These are phyloP conservation scores for Neofelis nebulosa DNA, from an alignment of 2,113 vertebrate species.

Conservation along the genomic window DNA sequence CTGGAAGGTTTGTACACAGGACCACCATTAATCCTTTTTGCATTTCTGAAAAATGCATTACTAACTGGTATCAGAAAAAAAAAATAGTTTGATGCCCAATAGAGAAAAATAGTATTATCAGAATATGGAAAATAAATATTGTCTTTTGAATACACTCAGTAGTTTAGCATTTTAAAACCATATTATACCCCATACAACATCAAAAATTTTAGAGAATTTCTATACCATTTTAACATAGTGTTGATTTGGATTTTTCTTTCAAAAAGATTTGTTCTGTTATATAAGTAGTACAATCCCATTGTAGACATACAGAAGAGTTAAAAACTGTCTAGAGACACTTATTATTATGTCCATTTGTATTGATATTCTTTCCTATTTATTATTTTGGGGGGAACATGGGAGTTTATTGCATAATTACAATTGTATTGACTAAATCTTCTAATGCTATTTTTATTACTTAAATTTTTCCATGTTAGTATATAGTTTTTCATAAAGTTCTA, in stretches of 20 bases:
- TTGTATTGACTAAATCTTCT: neutral
- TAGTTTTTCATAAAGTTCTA: neutral
- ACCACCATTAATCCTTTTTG: neutral
- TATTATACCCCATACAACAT: neutral
- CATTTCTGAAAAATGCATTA: neutral
- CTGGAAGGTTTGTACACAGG: neutral
- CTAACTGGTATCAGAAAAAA: neutral
- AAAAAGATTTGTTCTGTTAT: neutral
- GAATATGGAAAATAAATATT: conserved; percentile 11
- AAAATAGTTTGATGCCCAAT: neutral
- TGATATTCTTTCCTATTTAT: neutral
- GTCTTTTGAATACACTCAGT: neutral
- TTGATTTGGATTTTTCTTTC: conserved; percentile 4
- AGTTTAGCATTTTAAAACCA: neutral
- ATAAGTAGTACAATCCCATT: neutral
- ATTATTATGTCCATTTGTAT: neutral
- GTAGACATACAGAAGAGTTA: neutral
- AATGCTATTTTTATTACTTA: neutral
- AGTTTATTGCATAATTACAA: neutral
- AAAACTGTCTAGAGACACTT: neutral
- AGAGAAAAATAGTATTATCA: neutral
- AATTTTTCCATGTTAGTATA: neutral
- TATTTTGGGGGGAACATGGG: neutral
- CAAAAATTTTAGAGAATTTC: neutral
- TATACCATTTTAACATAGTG: neutral